Base-by-base conservation (phyloP, 2,113 vertebrate species). In the Syngnathus typhle region DNA sequence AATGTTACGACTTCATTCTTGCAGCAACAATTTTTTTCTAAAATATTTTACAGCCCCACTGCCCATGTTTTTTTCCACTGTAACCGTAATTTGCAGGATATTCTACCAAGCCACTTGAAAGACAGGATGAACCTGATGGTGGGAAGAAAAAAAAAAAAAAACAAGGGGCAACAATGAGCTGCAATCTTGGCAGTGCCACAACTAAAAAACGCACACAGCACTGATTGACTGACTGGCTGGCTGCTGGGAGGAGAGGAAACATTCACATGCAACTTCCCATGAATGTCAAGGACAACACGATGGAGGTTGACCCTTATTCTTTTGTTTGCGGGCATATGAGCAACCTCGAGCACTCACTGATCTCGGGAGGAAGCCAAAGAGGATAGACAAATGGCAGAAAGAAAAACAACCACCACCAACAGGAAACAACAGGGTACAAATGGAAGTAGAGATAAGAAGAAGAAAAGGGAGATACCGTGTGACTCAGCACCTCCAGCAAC, bases 401-500 rank as follows among this genome's bases (percentile, higher is more conserved):
- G n/a, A 60, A 52, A 64, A 64, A 58, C 64, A 78, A n/a, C n/a
- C 51, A 75, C 47, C 23, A 47, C 63, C 64, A 67, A 38, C 49
- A 83, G 75, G 75, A 84, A 88, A 79, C 52, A 21, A 62, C 7
- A 74, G 27, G 69, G 54, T 54, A 75, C 65, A 59, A 60, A 60
- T 74, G 74, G 71, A 80, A 55, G 38, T 41, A 74, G 67, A 77
- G 79, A 82, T 84, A 78, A 64, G 65, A 73, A 71, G 12, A 67
- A 75, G 69, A 82, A 66, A 71, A 16, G 43, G 72, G 61, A 77
- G 68, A 70, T 32, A 64, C 61, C 39, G 41, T 67, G 71, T 87
- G 86, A 86, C 81, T 87, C 84, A 84, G 83, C 84, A 81, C 6
- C 64, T 39, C 65, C 37, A 36, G 27, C 39, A 44, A 4, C 64